phyloP scores from a whole-genome alignment of 2,888 invertebrate genomes.

The Drosophila rellima region DNA sequence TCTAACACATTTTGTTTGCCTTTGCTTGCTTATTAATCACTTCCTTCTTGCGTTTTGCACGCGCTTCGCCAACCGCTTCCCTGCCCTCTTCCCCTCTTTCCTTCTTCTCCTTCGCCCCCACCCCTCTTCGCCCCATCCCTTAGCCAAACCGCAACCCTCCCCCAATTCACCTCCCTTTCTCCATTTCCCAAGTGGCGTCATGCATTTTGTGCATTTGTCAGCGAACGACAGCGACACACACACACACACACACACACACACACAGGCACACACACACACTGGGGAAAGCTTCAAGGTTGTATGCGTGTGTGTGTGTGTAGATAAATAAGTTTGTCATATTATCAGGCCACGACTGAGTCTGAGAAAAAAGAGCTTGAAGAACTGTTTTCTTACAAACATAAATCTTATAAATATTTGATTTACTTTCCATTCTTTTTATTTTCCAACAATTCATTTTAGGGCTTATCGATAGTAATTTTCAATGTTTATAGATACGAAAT shows the following conservation, averaged over 20 bases:
- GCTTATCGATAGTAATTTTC: slow-evolving; percentile 5
- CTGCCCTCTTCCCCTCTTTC: background rate
- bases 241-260: slow-evolving; percentile 21
- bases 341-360: background rate
- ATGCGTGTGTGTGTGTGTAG: slow-evolving; percentile 8
- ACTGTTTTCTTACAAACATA: too few relatives aligned
- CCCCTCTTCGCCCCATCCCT: background rate
- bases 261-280: slow-evolving; percentile 12
- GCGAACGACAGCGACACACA: slow-evolving; percentile 39
- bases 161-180: background rate
- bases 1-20: slow-evolving; percentile 42
- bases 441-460: background rate
- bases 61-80: slow-evolving; percentile 34
- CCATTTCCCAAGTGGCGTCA: slow-evolving; percentile 36
- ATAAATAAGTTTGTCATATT: slow-evolving; percentile 18
- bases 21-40: slow-evolving; percentile 70
- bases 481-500: background rate
- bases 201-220: slow-evolving; percentile 67
- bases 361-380: background rate
- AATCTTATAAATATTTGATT: slow-evolving; percentile 23
- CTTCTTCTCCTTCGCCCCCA: background rate
- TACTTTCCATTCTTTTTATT: background rate
- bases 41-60: slow-evolving; percentile 67
- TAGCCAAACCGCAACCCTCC: slow-evolving; percentile 1
- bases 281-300: slow-evolving; percentile 38